phyloP scores from a whole-genome alignment of 2,888 invertebrate genomes.

The Pandemis heparana region DNA sequence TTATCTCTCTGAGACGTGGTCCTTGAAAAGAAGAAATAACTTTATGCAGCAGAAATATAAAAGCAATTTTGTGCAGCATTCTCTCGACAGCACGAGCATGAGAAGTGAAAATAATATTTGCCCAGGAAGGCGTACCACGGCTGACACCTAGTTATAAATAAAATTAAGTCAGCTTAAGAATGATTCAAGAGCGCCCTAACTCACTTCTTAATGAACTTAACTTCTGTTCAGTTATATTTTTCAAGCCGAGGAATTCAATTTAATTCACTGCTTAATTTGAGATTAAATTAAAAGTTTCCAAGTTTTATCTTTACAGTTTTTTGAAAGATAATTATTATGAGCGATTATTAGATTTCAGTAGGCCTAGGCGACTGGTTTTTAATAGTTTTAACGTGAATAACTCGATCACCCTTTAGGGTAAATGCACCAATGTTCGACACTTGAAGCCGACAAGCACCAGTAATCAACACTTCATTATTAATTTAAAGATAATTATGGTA shows the following conservation, averaged over 20 bases:
- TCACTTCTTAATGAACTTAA: conserved; percentile 33
- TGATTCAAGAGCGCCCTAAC: conserved; percentile 28
- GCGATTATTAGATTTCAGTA: no score
- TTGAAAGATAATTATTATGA: no score
- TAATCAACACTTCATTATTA: no score
- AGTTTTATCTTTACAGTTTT: conserved; percentile 1
- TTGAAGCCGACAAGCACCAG: no score
- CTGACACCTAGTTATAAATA: conserved; percentile 35
- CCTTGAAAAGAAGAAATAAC: no score
- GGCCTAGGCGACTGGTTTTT: no score
- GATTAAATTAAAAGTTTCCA: conserved; percentile 35
- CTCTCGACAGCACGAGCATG: background rate
- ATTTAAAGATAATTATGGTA: no score
- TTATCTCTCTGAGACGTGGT: no score
- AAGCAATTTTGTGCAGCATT: background rate
- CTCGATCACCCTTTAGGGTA: no score
- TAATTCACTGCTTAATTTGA: conserved; percentile 20
- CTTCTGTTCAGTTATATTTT: conserved; percentile 28
- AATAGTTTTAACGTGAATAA: no score
- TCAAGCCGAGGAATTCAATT: conserved; percentile 30
- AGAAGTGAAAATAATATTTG: background rate
- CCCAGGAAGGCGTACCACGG: background rate
- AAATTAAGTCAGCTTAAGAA: conserved; percentile 36
- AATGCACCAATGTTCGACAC: no score
- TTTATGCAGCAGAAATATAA: no score